Conservation (phyloP, 2,888 invertebrate genomes). For the Hydropsyche betteni region DNA sequence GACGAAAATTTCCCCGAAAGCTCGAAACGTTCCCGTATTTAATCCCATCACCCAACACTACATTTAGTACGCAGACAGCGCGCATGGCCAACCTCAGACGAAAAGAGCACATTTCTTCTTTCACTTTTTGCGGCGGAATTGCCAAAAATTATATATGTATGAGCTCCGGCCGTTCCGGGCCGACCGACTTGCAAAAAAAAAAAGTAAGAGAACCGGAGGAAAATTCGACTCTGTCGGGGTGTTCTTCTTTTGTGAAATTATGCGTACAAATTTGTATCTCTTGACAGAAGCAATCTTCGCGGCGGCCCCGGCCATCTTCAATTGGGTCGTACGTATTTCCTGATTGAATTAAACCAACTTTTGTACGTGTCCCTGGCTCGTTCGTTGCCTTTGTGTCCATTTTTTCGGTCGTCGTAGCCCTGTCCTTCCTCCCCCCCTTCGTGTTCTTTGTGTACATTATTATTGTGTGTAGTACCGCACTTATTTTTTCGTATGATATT, state of each 20-base stretch:
- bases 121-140: neutral
- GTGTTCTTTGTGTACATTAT: too few species aligned
- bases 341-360: slow-evolving; percentile 41
- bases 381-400: slow-evolving; percentile 20
- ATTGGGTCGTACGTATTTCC: slow-evolving; percentile 39
- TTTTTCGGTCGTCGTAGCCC: neutral
- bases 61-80: too few species aligned
- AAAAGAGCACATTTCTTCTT: too few species aligned
- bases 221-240: neutral
- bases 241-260: slow-evolving; percentile 26
- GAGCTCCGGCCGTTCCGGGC: neutral
- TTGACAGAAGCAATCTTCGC: slow-evolving; percentile 37
- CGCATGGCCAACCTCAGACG: too few species aligned
- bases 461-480: too few species aligned
- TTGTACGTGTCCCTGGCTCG: slow-evolving; percentile 6
- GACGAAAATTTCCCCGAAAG: too few species aligned
- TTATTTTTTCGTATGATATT: too few species aligned
- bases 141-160: slow-evolving; percentile 26
- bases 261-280: slow-evolving; percentile 30
- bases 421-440: neutral
- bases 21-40: too few species aligned
- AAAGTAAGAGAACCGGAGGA: too few species aligned
- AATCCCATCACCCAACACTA: too few species aligned
- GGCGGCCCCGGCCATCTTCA: slow-evolving; percentile 34
- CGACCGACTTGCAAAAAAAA: neutral